phyloP scores from a whole-genome alignment of 2,888 invertebrate genomes.

The Ormyrus rosae region DNA sequence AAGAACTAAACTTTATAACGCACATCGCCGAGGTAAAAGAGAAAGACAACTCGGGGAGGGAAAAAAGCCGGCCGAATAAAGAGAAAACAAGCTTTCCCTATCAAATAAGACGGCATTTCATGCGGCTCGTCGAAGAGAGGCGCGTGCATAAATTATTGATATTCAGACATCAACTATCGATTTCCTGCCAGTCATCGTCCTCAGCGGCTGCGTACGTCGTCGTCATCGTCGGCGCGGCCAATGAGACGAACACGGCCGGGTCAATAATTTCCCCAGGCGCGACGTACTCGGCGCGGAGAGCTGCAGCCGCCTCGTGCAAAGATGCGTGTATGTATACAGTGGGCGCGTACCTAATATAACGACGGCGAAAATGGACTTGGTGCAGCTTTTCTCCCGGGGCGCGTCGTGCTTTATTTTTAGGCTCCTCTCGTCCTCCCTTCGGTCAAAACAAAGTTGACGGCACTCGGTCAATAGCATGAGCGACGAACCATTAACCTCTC shows the following conservation, averaged over 20 bases:
- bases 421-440: no score
- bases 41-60: neutral
- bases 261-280: conserved; percentile 45
- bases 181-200: conserved; percentile 35
- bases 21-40: neutral
- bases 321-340: no score
- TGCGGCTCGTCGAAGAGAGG: neutral
- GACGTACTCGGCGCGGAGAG: neutral
- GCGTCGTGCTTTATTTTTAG: neutral
- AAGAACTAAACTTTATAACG: neutral
- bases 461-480: no score
- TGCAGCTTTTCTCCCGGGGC: neutral
- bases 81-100: conserved; percentile 22
- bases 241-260: neutral
- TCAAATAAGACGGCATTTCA: conserved; percentile 33
- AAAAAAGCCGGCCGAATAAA: conserved; percentile 20
- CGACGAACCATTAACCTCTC: no score
- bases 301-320: no score
- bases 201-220: neutral
- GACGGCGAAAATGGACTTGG: no score
- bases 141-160: conserved; percentile 51
- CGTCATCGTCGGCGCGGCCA: neutral
- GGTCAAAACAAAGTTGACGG: no score
- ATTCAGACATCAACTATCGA: conserved; percentile 49
- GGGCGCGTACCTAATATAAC: no score